A percentile compares a stretch with the other conserved stretches of the same genome.
Evolutionary conservation across 2,797 vertebrate genomes (phyloP).

Genomic region (Pipistrellus kuhlii): DNA sequence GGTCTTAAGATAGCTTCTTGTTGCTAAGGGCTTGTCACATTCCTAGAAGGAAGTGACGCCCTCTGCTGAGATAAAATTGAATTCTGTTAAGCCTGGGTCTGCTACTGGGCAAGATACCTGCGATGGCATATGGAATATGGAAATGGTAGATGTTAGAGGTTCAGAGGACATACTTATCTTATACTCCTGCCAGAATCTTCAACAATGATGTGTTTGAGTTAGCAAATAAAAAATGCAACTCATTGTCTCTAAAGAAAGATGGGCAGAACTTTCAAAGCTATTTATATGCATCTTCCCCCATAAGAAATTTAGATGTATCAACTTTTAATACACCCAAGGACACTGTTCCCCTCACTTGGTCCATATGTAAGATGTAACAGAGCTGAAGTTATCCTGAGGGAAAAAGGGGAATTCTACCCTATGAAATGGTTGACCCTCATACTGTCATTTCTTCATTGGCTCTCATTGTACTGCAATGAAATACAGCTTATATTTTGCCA

Average conservation of each 20-base stretch:
- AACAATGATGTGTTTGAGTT: neutral
- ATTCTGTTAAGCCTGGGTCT: slow-evolving; percentile 45
- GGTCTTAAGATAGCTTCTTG: neutral
- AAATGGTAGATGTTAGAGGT: neutral
- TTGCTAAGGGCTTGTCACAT: neutral
- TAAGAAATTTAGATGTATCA: neutral
- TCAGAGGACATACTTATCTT: neutral
- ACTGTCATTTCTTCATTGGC: neutral
- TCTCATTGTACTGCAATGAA: neutral
- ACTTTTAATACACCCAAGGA: neutral
- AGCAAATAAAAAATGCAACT: slow-evolving; percentile 20
- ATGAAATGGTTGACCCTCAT: neutral
- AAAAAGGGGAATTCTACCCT: neutral
- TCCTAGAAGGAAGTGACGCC: slow-evolving; percentile 71
- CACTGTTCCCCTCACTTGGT: neutral
- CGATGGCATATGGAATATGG: neutral
- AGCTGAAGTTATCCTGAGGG: neutral
- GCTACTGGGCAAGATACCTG: neutral
- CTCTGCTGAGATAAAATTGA: slow-evolving; percentile 75
- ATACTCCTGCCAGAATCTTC: neutral
- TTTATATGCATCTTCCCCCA: neutral
- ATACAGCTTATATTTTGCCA: neutral
- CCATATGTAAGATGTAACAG: neutral
- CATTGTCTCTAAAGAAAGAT: slow-evolving; percentile 4
- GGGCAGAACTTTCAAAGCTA: slow-evolving; percentile 1